Evolutionary conservation across 92 coral and sea anemone genomes (phyloP), one percentile per base, ranked within the genome.

Genomic region (Parazoanthus darwini): DNA sequence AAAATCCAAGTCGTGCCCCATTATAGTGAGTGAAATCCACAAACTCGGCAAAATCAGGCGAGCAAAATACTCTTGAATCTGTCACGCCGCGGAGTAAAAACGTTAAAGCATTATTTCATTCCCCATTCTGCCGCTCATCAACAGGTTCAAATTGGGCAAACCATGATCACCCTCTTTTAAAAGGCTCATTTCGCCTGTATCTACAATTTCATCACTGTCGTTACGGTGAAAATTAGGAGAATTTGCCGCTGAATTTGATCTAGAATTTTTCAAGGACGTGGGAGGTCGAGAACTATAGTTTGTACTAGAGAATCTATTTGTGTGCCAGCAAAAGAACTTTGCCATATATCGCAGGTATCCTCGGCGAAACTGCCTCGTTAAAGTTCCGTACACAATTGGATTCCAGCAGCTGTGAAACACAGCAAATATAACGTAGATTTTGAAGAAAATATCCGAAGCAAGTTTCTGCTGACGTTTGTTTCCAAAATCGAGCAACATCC

Each of bases 381-480:
- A 81, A 5, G 96, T 95, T 51, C 97, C 96, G 75, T 97, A 97
- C 4, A 95, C 91, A 11, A 97, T 89, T 2, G 99, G 99, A 73
- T 97, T 97, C 33, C 94, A 77, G 39, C 98, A 96, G 77, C 99
- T 92, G 91, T 97, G 96, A 77, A 97, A 90, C 78, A 97, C 98
- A 15, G 98, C 94, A 0, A 90, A 87, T 58, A 95, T 94, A 18
- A 95, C 77, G 20, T 91, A 92, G 48, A 95, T 90, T 88, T 92
- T 92, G 79, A 68, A 84, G 43, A 84, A 71, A 14, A 84, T 15
- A 9, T 84, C 78, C 29, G 0, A 5, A 8, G 87, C 87, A 73
- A 92, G 82, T 26, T 86, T 92, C 56, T 58, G 68, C 14, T 88
- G 78, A 58, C 77, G 82, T 22, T 88, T 68, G 89, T 83, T 88